Conservation (phyloP, 1,140 invertebrate genomes). For the Orius laevigatus region DNA sequence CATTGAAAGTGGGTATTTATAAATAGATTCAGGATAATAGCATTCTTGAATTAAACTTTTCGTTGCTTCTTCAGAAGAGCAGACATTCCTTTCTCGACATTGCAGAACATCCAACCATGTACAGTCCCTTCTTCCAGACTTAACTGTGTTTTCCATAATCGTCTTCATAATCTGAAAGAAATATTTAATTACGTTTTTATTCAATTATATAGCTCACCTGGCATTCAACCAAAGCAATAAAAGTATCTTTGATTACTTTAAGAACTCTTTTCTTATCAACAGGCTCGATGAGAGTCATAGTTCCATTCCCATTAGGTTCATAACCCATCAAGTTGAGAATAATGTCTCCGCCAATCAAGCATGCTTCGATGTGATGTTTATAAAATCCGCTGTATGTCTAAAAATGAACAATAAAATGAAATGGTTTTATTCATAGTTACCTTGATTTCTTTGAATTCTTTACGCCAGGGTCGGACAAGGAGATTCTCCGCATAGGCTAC, state of each 20-base stretch:
- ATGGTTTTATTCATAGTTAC: slow-evolving; percentile 28
- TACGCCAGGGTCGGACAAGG: slow-evolving; percentile 70
- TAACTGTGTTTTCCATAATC: slow-evolving; percentile 39
- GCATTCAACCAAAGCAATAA: slow-evolving; percentile 78
- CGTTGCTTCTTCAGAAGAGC: slow-evolving; percentile 37
- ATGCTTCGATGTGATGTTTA: slow-evolving; percentile 67
- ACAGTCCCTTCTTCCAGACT: slow-evolving; percentile 28
- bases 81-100: slow-evolving; percentile 43
- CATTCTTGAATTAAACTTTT: slow-evolving; percentile 28
- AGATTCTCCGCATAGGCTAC: slow-evolving; percentile 72
- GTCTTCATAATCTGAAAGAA: slow-evolving; percentile 30
- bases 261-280: slow-evolving; percentile 64
- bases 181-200: slow-evolving; percentile 10
- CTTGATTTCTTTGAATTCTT: slow-evolving; percentile 63
- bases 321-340: slow-evolving; percentile 73
- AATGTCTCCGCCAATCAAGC: slow-evolving; percentile 52
- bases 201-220: slow-evolving; percentile 36
- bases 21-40: too few species aligned
- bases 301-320: slow-evolving; percentile 35
- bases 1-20: too few species aligned
- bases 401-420: slow-evolving; percentile 1
- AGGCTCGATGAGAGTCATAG: slow-evolving; percentile 45
- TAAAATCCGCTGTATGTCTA: slow-evolving; percentile 74
- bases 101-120: slow-evolving; percentile 48
- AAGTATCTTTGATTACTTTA: slow-evolving; percentile 60